phyloP scores from a whole-genome alignment of 2,797 vertebrate species.

The Lacerta viridis region DNA sequence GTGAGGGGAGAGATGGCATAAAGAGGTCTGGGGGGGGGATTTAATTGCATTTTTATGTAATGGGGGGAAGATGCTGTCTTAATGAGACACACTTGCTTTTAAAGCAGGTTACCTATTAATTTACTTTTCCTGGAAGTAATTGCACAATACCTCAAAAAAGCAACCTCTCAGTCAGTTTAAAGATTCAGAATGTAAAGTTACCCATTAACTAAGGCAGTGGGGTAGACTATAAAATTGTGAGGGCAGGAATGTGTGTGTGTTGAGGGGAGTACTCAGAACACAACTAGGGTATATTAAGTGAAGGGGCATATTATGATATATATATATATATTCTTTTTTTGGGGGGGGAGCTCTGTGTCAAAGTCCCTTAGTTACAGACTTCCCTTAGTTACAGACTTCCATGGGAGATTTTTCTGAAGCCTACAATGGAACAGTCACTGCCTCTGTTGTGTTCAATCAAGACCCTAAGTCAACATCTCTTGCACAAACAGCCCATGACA shows the following conservation, averaged over 20 bases:
- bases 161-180: background rate
- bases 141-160: background rate
- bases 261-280: background rate
- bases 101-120: background rate
- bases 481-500: constrained; percentile 60
- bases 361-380: background rate
- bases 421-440: background rate
- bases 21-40: background rate
- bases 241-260: background rate
- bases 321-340: background rate
- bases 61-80: background rate
- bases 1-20: too few relatives aligned
- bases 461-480: constrained; percentile 34
- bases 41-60: background rate
- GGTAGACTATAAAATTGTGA: background rate
- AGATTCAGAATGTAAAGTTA: background rate
- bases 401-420: background rate
- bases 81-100: background rate
- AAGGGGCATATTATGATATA: background rate
- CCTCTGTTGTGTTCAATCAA: constrained; percentile 32
- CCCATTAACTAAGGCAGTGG: background rate
- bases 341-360: background rate
- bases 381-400: background rate
- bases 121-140: background rate
- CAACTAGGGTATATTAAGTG: background rate